Evolutionary conservation across 2,113 vertebrate genomes (phyloP), one percentile per base, ranked within the genome.

Genomic region (Zosterops pallidus): DNA sequence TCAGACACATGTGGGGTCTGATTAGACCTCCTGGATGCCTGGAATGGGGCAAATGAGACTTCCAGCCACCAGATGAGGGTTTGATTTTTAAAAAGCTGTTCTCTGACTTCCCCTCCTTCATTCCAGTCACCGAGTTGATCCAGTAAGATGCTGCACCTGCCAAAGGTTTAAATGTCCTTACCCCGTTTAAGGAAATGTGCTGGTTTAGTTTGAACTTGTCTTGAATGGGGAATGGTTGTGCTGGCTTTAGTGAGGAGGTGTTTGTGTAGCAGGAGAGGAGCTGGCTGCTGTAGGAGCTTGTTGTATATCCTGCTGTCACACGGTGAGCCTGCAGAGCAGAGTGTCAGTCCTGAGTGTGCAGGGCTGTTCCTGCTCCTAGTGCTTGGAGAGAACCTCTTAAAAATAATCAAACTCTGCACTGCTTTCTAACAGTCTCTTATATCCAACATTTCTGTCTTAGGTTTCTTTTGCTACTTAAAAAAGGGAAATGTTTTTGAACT

Each of bases 21-120:
- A 2, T 7, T 18, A 35, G 25, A n/a, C 1, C 22, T 0, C 31
- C 5, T 28, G 21, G 4, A 2, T 10, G 37, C 25, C 46, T 71
- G n/a, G 6, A 47, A 12, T 4, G 6, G 50, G 44, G 20, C 50
- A 79, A 39, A 46, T 3, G 29, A 80, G 13, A 31, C 46, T 69
- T 35, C 77, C 31, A 59, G 28, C 22, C n/a, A 8, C 19, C 17
- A 6, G 21, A 1, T n/a, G 22, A 35, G 65, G 6, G 11, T 41
- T 77, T 33, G 15, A 12, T 70, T 53, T 44, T 41, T 49, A 22
- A 33, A 33, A 74, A 87, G 13, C 4, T 77, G 4, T 11, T 28
- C 11, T 35, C 22, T 55, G 3, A 26, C 24, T 63, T 3, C 10
- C 6, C 5, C 16, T 11, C 7, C 78, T 14, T 64, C 52, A 50